Percentiles rank a stretch among this genome's conserved stretches.
These are phyloP conservation scores for Otolemur garnettii DNA, from an alignment of 2,113 vertebrate species.

Conservation along the genomic window DNA sequence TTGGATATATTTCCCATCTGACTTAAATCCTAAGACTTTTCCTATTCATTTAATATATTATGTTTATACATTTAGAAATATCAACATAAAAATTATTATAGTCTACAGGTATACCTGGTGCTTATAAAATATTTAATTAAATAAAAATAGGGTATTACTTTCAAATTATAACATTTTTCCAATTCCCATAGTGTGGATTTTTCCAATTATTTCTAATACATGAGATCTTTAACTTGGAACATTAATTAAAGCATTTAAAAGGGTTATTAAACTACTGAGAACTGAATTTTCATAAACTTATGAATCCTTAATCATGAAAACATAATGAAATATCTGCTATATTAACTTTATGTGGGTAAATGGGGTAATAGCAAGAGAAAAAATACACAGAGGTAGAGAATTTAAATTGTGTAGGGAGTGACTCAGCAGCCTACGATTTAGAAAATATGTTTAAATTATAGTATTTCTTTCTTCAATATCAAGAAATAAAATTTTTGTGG, in stretches of 20 bases:
- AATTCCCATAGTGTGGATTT: not conserved
- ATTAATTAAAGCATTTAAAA: conserved; percentile 14
- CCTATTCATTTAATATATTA: not conserved
- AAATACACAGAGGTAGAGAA: not conserved
- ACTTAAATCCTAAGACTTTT: not conserved
- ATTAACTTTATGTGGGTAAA: not conserved
- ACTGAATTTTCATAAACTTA: conserved; percentile 21
- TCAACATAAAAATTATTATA: not conserved
- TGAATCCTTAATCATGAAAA: not conserved
- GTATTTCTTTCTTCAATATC: not conserved
- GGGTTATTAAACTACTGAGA: not conserved
- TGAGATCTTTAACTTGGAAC: not conserved
- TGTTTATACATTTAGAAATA: not conserved
- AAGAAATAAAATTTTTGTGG: conserved; percentile 60
- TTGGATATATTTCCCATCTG: not conserved
- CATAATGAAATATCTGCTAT: not conserved
- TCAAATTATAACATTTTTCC: not conserved
- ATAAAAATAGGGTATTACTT: not conserved
- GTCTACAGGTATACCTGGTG: not conserved
- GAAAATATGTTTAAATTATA: not conserved
- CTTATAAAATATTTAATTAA: not conserved
- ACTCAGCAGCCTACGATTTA: not conserved
- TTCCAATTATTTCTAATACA: not conserved
- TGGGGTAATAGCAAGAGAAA: not conserved
- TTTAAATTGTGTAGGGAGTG: not conserved